These are phyloP conservation scores for Thalassophryne amazonica DNA, from an alignment of 2,797 vertebrate genomes.

Conservation along the genomic window DNA sequence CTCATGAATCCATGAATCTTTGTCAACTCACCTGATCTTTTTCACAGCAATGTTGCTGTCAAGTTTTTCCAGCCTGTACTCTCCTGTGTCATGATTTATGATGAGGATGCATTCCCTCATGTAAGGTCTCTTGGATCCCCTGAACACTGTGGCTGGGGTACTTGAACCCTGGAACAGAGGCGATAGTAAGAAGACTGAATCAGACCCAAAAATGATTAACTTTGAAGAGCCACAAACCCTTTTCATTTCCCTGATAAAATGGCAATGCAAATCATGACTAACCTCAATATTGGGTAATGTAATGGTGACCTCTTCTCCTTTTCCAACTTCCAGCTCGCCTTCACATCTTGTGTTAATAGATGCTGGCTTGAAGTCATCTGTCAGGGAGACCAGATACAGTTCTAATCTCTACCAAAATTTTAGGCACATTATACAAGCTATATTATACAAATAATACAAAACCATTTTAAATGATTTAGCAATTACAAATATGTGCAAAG, in stretches of 20 bases:
- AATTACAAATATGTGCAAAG: no score
- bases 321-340: constrained; percentile 95
- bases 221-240: no score
- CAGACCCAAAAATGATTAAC: background rate
- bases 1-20: no score
- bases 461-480: no score
- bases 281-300: constrained; percentile 97
- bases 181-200: background rate
- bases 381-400: no score
- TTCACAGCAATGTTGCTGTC: constrained; percentile 98
- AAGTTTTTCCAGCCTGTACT: constrained; percentile 96
- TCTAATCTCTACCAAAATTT: no score
- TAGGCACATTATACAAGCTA: no score
- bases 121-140: constrained; percentile 96
- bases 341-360: constrained; percentile 95
- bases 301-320: constrained; percentile 97
- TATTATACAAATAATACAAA: no score
- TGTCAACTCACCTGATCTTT: constrained; percentile 87
- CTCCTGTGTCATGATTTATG: constrained; percentile 97
- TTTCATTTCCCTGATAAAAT: no score
- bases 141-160: constrained; percentile 95
- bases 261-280: no score
- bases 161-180: constrained; percentile 85
- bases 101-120: constrained; percentile 98
- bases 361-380: constrained; percentile 99